A percentile compares a stretch with the other conserved stretches of the same genome.
These are phyloP conservation scores for Reticulitermes lucifugus DNA, from an alignment of 2,888 invertebrate species.

Conservation along the genomic window DNA sequence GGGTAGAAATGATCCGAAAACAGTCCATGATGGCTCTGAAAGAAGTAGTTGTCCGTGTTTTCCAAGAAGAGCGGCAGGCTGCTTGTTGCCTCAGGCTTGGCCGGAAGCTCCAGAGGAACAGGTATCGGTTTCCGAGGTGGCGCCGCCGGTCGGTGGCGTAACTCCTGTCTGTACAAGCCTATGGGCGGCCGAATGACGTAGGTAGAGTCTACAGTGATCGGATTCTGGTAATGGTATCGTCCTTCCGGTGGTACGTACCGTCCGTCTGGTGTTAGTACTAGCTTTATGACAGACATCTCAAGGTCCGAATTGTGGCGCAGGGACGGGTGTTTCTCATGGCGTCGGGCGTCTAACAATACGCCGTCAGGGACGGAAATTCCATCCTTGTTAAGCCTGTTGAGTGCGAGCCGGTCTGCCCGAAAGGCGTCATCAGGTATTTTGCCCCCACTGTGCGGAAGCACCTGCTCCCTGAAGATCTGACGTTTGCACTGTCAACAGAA, in stretches of 20 bases:
- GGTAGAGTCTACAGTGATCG: constrained; percentile 69
- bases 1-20: constrained; percentile 49
- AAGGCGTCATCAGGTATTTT: constrained; percentile 75
- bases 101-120: constrained; percentile 39
- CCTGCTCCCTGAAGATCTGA: constrained; percentile 73
- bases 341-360: constrained; percentile 65
- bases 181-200: constrained; percentile 67
- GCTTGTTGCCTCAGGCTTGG: neutral
- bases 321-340: constrained; percentile 59
- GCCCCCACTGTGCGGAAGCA: constrained; percentile 71
- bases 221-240: constrained; percentile 63
- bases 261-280: constrained; percentile 7
- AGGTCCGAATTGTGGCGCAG: constrained; percentile 48
- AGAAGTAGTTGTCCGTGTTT: constrained; percentile 22
- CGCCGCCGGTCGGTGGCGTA: neutral
- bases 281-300: constrained; percentile 51
- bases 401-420: constrained; percentile 68
- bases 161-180: constrained; percentile 48
- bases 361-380: constrained; percentile 73
- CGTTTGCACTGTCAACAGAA: constrained; percentile 66
- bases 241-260: constrained; percentile 67
- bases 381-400: constrained; percentile 72
- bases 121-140: constrained; percentile 31
- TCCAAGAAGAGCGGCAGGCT: constrained; percentile 15
- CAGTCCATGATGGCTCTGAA: constrained; percentile 37